These are phyloP conservation scores for Epinotia ramella DNA, from an alignment of 2,888 invertebrate species.

Conservation along the genomic window DNA sequence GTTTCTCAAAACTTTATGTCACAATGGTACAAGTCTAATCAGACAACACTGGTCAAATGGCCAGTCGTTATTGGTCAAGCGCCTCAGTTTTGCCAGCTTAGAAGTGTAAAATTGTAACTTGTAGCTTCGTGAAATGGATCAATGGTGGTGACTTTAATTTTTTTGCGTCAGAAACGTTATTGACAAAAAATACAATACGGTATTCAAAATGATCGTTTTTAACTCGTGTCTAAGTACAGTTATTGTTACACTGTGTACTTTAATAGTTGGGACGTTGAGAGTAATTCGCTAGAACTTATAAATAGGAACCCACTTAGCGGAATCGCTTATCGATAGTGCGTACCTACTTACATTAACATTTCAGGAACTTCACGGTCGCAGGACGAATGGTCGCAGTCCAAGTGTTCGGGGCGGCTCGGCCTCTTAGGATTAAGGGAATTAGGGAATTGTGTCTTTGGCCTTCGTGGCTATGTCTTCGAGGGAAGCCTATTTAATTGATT, in stretches of 20 bases:
- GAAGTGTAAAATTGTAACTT: too few species aligned
- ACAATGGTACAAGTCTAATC: too few species aligned
- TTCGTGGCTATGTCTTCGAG: background rate
- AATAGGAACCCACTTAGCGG: constrained; percentile 35
- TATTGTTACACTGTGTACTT: background rate
- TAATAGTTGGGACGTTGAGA: background rate
- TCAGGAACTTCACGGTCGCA: constrained; percentile 8
- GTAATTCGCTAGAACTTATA: constrained; percentile 25
- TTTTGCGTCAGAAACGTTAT: too few species aligned
- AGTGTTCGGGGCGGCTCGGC: constrained; percentile 10
- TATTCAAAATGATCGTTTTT: background rate
- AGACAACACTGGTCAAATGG: too few species aligned
- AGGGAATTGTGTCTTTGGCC: constrained; percentile 6
- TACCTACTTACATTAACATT: constrained; percentile 33
- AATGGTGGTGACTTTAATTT: too few species aligned
- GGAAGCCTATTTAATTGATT: constrained; percentile 23
- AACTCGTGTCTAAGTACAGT: background rate
- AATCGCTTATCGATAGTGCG: constrained; percentile 30
- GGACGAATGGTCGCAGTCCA: background rate
- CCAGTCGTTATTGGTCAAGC: too few species aligned
- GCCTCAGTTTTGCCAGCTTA: too few species aligned
- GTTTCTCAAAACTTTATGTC: too few species aligned
- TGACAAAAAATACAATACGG: background rate
- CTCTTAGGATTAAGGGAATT: constrained; percentile 22
- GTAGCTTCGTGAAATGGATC: too few species aligned